Base-by-base conservation (phyloP, 2,113 vertebrate genomes). In the Dromiciops gliroides region DNA sequence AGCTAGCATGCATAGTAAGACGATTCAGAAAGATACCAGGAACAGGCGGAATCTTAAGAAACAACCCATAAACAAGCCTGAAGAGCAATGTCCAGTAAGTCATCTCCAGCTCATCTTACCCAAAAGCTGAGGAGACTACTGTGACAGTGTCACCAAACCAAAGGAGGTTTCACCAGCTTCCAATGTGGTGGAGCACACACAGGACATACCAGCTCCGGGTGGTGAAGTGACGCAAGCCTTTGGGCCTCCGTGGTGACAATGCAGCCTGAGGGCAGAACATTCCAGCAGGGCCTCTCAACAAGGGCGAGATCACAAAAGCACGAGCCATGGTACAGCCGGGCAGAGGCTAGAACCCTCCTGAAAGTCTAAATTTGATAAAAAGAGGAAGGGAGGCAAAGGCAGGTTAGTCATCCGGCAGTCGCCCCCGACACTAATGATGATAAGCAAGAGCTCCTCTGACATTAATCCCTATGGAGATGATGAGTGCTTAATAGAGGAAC, bases 141-240 rank as follows among this genome's bases (percentile, higher is more conserved):
- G 31, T 0, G 60, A 37, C 60, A n/a, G 4, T n/a, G 37, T 3
- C 28, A 10, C 31, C 60, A 14, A 67, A 37, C 60, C 5, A 53
- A 25, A 53, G 25, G 19, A 56, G 11, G 53, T 31, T 10, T 56
- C 53, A 91, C 50, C 92, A 83, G 25, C 52, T 7, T 50, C 26
- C 37, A 56, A 47, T 3, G 10, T 95, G 89, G 67, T 14, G 2
- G 48, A 53, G 9, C 23, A 11, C 25, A 11, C 25, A 16, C 25
- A 47, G 1, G 23, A 96, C 98, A 97, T 97, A 99, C 99, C 99
- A 95, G 0, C 97, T 98, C 16, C 89, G 89, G 60, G 98, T 96
- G 60, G 98, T 96, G 89, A 98, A 96, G 95, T 96, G 93, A 93
- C 95, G 98, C 96, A 95, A 92, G 88, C 97, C 47, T 3, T 97